These are phyloP conservation scores for Acanthis flammea DNA, from an alignment of 2,797 vertebrate genomes.

Conservation along the genomic window DNA sequence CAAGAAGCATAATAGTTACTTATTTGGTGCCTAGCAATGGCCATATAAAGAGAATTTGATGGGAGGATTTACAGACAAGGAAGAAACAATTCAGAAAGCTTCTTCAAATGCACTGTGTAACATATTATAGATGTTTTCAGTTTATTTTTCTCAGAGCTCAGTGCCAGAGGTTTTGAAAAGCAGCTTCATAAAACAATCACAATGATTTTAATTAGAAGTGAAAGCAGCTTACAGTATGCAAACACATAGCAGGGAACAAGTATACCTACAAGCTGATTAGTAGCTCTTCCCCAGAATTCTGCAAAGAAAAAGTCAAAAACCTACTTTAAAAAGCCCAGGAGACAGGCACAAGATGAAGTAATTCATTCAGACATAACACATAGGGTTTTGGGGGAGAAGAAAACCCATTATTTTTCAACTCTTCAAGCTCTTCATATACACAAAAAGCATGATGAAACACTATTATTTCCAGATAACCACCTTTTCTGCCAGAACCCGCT, in stretches of 20 bases:
- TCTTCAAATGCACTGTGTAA: neutral
- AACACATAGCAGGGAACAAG: neutral
- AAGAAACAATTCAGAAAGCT: neutral
- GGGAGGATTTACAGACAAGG: neutral
- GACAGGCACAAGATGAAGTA: neutral
- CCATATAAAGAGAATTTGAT: neutral
- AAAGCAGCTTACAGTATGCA: neutral
- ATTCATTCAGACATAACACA: neutral
- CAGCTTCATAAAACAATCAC: neutral
- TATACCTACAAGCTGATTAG: neutral
- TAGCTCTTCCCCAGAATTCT: neutral
- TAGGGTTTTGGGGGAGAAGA: fast-evolving
- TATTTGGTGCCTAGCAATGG: neutral
- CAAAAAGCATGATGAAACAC: neutral
- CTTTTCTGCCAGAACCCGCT: neutral
- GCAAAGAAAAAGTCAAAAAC: neutral
- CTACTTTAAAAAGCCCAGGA: neutral
- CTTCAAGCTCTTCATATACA: neutral
- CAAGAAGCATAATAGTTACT: neutral
- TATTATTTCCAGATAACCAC: neutral
- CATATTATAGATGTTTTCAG: neutral
- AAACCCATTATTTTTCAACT: neutral
- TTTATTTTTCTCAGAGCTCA: neutral
- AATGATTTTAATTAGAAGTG: neutral
- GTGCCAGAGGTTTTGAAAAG: neutral